Evolutionary conservation across 2,113 vertebrate species (phyloP).

Genomic region (Salminus brasiliensis): DNA sequence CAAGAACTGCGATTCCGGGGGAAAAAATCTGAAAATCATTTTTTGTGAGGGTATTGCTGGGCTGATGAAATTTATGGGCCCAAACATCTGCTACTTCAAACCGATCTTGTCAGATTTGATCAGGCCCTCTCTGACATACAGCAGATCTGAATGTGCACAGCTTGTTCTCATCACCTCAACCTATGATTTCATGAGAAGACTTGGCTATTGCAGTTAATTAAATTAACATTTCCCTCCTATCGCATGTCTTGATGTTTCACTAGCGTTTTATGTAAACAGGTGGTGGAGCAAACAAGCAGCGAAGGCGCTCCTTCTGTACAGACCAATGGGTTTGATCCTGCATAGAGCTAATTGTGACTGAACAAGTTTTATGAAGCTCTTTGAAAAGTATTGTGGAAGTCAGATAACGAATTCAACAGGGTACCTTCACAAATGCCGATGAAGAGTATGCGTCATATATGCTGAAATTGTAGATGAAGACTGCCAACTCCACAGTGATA

Average conservation of each 20-base stretch:
- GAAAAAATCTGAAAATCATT: slow-evolving; percentile 4
- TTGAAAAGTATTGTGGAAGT: not conserved
- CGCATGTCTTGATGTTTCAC: slow-evolving; percentile 6
- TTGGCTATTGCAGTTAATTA: slow-evolving; percentile 32
- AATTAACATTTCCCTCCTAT: slow-evolving; percentile 31
- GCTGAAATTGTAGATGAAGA: not conserved
- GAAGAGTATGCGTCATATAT: not conserved
- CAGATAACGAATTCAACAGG: slow-evolving; percentile 4
- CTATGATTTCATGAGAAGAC: slow-evolving; percentile 49
- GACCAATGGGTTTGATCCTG: slow-evolving; percentile 34
- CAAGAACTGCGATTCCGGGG: not conserved
- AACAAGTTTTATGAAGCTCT: slow-evolving; percentile 46
- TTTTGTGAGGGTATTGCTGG: not conserved
- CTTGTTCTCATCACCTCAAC: slow-evolving; percentile 44
- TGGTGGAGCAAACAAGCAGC: slow-evolving; percentile 37
- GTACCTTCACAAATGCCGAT: not conserved
- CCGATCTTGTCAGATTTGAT: slow-evolving; percentile 51
- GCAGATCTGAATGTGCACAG: slow-evolving; percentile 48
- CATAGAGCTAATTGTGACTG: slow-evolving; percentile 48
- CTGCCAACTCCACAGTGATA: slow-evolving; percentile 43
- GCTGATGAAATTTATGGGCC: slow-evolving; percentile 23
- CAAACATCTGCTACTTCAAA: slow-evolving; percentile 49
- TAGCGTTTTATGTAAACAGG: slow-evolving; percentile 27
- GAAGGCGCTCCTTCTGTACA: not conserved
- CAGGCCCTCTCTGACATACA: slow-evolving; percentile 35